Conservation (phyloP, 53 echinoderm and acorn worm species). For the Holothuria scabra region DNA sequence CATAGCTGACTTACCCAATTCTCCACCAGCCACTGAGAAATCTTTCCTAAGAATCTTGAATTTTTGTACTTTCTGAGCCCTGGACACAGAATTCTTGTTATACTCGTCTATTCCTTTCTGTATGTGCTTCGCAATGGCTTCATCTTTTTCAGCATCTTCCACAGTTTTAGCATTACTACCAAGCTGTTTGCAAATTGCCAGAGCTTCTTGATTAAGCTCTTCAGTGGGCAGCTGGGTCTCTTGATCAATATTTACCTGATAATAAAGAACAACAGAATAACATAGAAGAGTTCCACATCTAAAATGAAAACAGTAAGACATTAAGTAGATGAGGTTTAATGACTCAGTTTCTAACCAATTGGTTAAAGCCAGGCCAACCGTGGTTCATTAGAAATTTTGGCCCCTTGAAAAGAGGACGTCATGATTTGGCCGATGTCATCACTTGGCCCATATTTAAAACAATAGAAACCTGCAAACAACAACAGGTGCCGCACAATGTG, state of each 20-base stretch:
- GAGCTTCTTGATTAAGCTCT: slow-evolving; percentile 69
- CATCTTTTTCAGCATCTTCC: slow-evolving; percentile 71
- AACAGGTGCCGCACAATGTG: no score
- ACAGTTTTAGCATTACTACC: slow-evolving; percentile 86
- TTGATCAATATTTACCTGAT: slow-evolving; percentile 75
- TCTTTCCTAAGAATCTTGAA: slow-evolving; percentile 75
- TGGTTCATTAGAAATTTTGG: no score
- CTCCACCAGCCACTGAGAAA: slow-evolving; percentile 85
- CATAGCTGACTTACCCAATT: slow-evolving; percentile 74
- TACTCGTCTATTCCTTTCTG: slow-evolving; percentile 72
- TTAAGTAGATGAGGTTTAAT: no score
- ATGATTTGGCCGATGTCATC: no score
- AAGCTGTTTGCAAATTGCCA: slow-evolving; percentile 61
- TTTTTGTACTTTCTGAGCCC: slow-evolving; percentile 92
- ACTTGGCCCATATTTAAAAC: no score
- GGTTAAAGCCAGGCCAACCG: no score
- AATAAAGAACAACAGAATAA: slow-evolving; percentile 1
- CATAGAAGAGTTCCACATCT: neutral
- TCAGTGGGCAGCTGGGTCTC: slow-evolving; percentile 69
- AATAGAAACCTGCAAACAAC: no score
- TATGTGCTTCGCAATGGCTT: slow-evolving; percentile 55
- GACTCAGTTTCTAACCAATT: no score
- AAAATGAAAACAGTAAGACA: neutral
- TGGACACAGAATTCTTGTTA: slow-evolving; percentile 77
- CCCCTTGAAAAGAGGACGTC: no score